phyloP scores from a whole-genome alignment of 2,797 vertebrate species.

The Helostoma temminkii region DNA sequence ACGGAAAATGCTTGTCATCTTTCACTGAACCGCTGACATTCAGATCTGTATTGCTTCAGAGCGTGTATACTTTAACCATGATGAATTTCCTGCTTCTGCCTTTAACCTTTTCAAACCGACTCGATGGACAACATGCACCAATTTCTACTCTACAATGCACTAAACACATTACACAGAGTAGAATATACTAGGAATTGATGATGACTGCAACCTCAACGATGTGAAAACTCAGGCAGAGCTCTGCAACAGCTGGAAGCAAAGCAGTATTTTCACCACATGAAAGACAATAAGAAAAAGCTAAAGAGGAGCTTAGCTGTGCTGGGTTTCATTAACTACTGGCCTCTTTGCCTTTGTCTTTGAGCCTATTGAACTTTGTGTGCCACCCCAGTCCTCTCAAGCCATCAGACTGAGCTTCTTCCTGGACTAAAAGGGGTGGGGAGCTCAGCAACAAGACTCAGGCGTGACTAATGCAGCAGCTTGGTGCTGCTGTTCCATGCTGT shows the following conservation, averaged over 20 bases:
- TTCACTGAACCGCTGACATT: constrained; percentile 33
- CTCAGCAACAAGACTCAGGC: constrained; percentile 51
- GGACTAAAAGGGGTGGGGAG: constrained; percentile 42
- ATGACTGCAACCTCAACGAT: constrained; percentile 25
- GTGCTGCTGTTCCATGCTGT: constrained; percentile 69
- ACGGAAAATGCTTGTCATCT: constrained; percentile 54
- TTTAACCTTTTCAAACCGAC: constrained; percentile 41
- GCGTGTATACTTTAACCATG: constrained; percentile 26
- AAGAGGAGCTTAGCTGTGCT: constrained; percentile 74
- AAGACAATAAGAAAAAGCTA: constrained; percentile 62
- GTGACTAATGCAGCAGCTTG: constrained; percentile 78
- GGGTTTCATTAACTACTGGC: constrained; percentile 79
- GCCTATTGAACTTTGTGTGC: constrained; percentile 72
- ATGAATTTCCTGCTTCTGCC: constrained; percentile 10
- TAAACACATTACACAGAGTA: constrained; percentile 22
- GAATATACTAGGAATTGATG: constrained; percentile 35
- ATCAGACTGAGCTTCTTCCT: constrained; percentile 52
- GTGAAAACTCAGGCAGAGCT: constrained; percentile 22
- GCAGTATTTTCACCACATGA: constrained; percentile 56
- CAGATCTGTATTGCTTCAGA: constrained; percentile 34
- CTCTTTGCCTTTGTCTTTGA: constrained; percentile 79
- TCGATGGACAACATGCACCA: constrained; percentile 12
- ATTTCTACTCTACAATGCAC: constrained; percentile 23
- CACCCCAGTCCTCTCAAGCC: constrained; percentile 60
- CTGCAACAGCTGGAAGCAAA: constrained; percentile 53